Base-by-base conservation (phyloP, 2,797 vertebrate species). In the Xiphorhynchus erythropygius region DNA sequence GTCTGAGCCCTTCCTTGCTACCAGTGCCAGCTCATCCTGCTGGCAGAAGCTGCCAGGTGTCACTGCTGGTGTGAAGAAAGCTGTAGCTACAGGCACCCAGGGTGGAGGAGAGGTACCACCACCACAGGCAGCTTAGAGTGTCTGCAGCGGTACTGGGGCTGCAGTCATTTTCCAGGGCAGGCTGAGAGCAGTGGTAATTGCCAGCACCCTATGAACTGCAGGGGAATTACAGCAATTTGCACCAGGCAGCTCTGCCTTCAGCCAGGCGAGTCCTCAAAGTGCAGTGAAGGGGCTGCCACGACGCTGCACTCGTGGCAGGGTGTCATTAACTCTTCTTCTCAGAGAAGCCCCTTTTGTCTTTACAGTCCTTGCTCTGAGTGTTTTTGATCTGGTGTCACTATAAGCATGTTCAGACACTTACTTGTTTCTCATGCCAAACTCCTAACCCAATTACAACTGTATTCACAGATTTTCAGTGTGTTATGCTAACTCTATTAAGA, bases 211-310 rank as follows among this genome's bases (percentile, higher is more conserved):
- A 47, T 65, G 84, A 91, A 90, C 52, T 89, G 39, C 59, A 60
- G 69, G 59, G 69, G 74, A 95, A 84, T 84, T 69, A 70, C 2
- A 6, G 55, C 83, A 90, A 88, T 86, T 94, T 89, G 77, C 93
- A 93, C 32, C 1, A 6, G 69, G 46, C 79, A 81, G 69, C 57
- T 90, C 76, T 86, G 76, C 89, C 79, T 71, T 83, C 53, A 71
- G 83, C 73, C 5, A 3, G 37, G 5, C 1, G 52, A 87, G 46
- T 32, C 63, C 85, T 87, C n/a, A 62, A 62, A 83, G 60, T 41
- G n/a, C 70, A 89, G 67, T 57, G 13, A 41, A 87, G 5, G 5
- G 56, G 62, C 64, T 90, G 89, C 79, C 56, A 42, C 0, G 0
- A 33, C 1, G 1, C 83, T 69, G 86, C 33, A 41, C 70, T 60